Percentiles rank a stretch among this genome's conserved stretches.
These are phyloP conservation scores for Xestia xanthographa DNA, from an alignment of 2,888 invertebrate genomes.

Conservation along the genomic window DNA sequence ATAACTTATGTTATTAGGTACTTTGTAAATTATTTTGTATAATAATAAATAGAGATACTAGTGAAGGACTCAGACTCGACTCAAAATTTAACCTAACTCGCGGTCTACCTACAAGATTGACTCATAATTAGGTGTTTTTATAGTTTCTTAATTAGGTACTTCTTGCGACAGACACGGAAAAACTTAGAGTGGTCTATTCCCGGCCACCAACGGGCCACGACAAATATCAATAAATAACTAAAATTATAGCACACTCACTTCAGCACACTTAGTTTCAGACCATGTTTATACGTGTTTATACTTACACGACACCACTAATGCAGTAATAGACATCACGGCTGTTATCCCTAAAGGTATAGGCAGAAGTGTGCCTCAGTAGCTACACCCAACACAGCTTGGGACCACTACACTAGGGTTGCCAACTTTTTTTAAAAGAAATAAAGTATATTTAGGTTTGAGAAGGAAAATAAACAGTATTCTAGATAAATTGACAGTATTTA, in stretches of 20 bases:
- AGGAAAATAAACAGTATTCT: too few relatives aligned
- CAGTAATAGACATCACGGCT: background rate
- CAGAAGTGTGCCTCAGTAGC: background rate
- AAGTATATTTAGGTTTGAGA: too few relatives aligned
- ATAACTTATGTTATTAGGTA: too few relatives aligned
- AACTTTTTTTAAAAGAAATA: too few relatives aligned
- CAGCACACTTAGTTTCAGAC: background rate
- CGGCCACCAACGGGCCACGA: background rate
- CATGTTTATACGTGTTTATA: background rate
- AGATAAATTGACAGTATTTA: too few relatives aligned
- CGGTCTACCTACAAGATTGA: background rate
- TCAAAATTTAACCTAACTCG: too few relatives aligned
- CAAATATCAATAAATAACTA: slow-evolving; percentile 25
- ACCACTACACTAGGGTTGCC: too few relatives aligned
- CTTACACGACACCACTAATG: background rate
- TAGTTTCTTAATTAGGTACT: slow-evolving; percentile 22
- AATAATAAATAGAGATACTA: background rate
- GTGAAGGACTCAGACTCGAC: background rate
- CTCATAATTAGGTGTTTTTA: slow-evolving; percentile 18
- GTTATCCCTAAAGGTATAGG: background rate
- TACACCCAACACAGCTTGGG: too few relatives aligned
- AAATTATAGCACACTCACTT: slow-evolving; percentile 17
- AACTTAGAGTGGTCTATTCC: slow-evolving; percentile 36
- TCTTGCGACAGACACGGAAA: slow-evolving; percentile 42
- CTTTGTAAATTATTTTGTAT: background rate